Evolutionary conservation across 2,113 vertebrate genomes (phyloP).

Genomic region (Syrrhaptes paradoxus): DNA sequence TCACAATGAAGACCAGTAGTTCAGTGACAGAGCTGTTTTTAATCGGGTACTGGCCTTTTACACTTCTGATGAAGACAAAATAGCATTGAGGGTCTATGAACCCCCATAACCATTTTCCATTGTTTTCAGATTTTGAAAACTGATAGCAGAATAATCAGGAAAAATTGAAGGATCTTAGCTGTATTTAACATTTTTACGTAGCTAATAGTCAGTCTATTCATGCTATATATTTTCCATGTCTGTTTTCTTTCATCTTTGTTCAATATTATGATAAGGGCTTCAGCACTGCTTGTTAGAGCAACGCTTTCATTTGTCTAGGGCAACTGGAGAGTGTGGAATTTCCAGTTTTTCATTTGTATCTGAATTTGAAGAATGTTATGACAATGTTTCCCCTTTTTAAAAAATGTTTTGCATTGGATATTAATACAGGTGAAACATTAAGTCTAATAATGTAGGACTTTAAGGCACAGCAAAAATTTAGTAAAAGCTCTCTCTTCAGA

Average conservation of each 20-base stretch:
- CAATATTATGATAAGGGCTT: background rate
- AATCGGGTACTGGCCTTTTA: background rate
- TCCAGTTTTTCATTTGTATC: background rate
- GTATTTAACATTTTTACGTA: background rate
- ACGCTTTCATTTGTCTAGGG: background rate
- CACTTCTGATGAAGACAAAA: background rate
- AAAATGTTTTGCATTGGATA: background rate
- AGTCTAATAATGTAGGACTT: background rate
- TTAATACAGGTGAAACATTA: background rate
- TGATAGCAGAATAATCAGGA: background rate
- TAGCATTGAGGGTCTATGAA: background rate
- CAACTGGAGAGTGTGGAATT: background rate
- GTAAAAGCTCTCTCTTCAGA: background rate
- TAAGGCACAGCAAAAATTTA: background rate
- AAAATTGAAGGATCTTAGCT: background rate
- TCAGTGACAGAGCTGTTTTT: background rate
- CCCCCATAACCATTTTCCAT: background rate
- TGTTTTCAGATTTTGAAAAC: background rate
- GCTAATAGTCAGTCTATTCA: background rate
- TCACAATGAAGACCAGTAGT: background rate
- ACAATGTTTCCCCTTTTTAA: background rate
- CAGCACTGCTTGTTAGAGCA: background rate
- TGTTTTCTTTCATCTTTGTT: background rate
- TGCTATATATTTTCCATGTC: background rate
- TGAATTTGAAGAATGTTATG: background rate